Percentiles rank a stretch among this genome's conserved stretches.
These are phyloP conservation scores for Hetaerina titia DNA, from an alignment of 2,888 invertebrate genomes.

Conservation along the genomic window DNA sequence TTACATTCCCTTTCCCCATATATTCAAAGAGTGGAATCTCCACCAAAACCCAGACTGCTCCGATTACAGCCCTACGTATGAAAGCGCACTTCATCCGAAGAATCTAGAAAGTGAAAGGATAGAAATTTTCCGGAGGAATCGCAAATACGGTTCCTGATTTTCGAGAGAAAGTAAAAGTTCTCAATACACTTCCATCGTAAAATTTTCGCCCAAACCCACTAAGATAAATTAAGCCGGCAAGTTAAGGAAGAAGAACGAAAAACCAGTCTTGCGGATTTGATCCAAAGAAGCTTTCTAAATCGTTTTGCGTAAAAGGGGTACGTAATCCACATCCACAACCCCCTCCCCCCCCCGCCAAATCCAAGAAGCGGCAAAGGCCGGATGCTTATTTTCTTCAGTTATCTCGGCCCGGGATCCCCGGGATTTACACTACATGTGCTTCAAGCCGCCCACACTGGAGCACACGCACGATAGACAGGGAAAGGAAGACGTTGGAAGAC, in stretches of 20 bases:
- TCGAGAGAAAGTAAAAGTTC: background rate
- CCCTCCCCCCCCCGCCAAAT: too few relatives aligned
- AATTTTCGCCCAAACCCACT: too few relatives aligned
- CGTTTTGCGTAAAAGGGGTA: too few relatives aligned
- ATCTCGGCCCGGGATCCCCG: constrained; percentile 36
- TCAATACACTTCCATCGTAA: background rate
- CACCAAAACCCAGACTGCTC: background rate
- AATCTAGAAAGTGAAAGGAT: background rate
- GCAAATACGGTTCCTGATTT: background rate
- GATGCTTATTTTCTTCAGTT: background rate
- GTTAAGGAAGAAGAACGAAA: too few relatives aligned
- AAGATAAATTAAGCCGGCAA: too few relatives aligned
- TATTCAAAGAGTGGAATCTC: background rate
- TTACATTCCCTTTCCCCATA: too few relatives aligned
- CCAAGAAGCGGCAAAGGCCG: background rate
- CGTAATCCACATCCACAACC: too few relatives aligned
- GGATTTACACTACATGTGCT: constrained; percentile 43
- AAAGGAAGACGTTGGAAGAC: background rate
- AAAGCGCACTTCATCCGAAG: background rate
- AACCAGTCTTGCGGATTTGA: too few relatives aligned
- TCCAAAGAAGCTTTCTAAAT: too few relatives aligned
- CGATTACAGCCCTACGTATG: background rate
- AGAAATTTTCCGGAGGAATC: background rate
- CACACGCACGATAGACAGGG: background rate
- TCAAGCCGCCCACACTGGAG: background rate